Conservation (phyloP, 2,888 invertebrate species). For the Apamea sordens region DNA sequence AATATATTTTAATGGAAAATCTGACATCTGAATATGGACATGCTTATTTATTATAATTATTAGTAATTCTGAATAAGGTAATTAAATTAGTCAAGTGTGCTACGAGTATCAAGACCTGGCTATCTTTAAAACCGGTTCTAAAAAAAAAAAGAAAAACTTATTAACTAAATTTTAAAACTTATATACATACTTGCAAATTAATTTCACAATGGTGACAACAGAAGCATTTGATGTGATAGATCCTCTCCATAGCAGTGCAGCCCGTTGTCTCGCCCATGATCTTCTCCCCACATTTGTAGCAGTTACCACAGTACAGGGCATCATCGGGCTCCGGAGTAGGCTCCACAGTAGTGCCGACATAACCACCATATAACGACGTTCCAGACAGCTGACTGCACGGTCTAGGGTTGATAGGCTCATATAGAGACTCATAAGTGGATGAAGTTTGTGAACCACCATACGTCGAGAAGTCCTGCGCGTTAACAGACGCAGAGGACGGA, state of each 20-base stretch:
- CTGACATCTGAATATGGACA: background rate
- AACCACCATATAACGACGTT: conserved; percentile 91
- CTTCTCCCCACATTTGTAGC: conserved; percentile 97
- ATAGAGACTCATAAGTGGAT: conserved; percentile 92
- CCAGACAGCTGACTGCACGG: conserved; percentile 91
- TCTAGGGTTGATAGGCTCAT: conserved; percentile 91
- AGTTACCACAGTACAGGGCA: conserved; percentile 95
- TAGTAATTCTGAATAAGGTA: background rate
- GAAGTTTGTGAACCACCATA: conserved; percentile 91
- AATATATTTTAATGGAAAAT: background rate
- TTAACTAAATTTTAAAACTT: background rate
- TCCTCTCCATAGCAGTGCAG: conserved; percentile 99
- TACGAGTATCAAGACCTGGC: background rate
- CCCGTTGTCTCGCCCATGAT: conserved; percentile 98
- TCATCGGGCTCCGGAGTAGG: conserved; percentile 94
- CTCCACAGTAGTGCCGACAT: conserved; percentile 94
- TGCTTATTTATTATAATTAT: background rate
- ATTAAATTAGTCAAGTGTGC: background rate
- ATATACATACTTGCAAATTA: conserved; percentile 91
- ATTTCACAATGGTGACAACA: conserved; percentile 97
- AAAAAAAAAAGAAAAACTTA: background rate
- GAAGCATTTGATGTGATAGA: conserved; percentile 98
- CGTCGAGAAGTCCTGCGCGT: conserved; percentile 89
- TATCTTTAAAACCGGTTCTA: background rate
- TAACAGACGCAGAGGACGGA: conserved; percentile 87